Evolutionary conservation across 1,140 invertebrate genomes (phyloP), one percentile per base, ranked within the genome.

Genomic region (Amphibalanus amphitrite): DNA sequence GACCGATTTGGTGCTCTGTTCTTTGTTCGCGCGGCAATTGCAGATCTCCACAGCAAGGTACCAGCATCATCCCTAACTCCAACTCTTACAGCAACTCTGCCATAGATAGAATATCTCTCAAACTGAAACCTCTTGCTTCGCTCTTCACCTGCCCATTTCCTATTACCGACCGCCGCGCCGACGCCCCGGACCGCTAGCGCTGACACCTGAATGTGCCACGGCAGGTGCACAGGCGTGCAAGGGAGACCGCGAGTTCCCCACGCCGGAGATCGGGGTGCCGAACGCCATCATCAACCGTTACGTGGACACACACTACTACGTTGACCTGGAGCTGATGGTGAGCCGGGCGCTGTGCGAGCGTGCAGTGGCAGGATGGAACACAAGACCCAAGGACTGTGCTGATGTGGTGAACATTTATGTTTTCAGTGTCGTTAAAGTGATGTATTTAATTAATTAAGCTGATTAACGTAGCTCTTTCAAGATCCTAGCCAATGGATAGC

Each of bases 271-370:
- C 72, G 92, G 92, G 20, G 90, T 95, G 3, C 88, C 91, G 15
- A 89, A 92, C 72, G 90, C 93, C 77, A 91, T 92, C 80, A 88
- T 96, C 0, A 88, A 92, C 0, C 92, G 95, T 77, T 95, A 94
- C 77, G 92, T 91, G 0, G 89, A 89, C 8, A 81, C 95, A 0
- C 91, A 96, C 77, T 95, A 94, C 80, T 95, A 95, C 81, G 90
- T 90, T 0, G 93, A 96, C 80, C 95, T 95, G 82, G 92, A 95
- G 78, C 79, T 95, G 28, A 87, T 92, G 84, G 87, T 87, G 79
- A 78, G 76, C 47, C 17, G 47, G 15, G 17, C 47, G 38, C 38
- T 38, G 38, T 8, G 6, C 38, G 38, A 38, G 6, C 38, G 38
- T 6, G 38, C 38, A n/a, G n/a, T n/a, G n/a, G n/a, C n/a, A n/a